Base-by-base conservation (phyloP, 2,888 invertebrate species). In the Sinelater perroti region DNA sequence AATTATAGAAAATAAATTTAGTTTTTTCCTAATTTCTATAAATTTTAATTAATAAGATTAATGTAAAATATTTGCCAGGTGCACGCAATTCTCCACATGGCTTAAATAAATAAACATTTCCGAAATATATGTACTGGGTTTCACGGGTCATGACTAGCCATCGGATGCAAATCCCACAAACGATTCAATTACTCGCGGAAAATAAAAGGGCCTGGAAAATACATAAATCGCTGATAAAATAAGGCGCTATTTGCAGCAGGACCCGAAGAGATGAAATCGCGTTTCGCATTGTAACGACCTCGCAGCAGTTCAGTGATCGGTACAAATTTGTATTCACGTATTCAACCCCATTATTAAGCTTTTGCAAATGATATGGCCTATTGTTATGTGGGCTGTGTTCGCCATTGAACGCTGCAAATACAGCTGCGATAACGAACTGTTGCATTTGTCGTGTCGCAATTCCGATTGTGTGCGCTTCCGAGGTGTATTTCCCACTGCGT, bases 241-340 rank as follows among this genome's bases (percentile, higher is more conserved):
- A 21, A 46, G 31, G 33, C 11, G 6, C 13, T 14, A 14, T 20
- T 33, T 47, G 24, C 10, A 7, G 13, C 18, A 44, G 8, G 8
- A 14, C 28, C 18, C 17, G 28, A 30, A 35, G 24, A 47, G 28
- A 31, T 47, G 30, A 35, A 47, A 35, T 47, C 24, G 24, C 47
- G 47, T 35, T 18, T 16, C 35, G 47, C 35, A 52, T 30, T 52
- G 31, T 44, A 40, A 42, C 52, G 30, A 50, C 14, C 38, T 38
- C 18, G 18, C 17, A 33, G 40, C 44, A 52, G 40, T 44, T 44
- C 42, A 24, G 21, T 52, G 52, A 52, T 52, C 33, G 31, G 42
- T 21, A 42, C 31, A 52, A 49, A 52, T 52, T 52, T 52, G 52
- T 52, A 52, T 52, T 52, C 52, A 42, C 33, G 33, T 31, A 33